A percentile compares a stretch with the other conserved stretches of the same genome.
Conservation (phyloP, 2,888 invertebrate species). For the Autographa pulchrina region DNA sequence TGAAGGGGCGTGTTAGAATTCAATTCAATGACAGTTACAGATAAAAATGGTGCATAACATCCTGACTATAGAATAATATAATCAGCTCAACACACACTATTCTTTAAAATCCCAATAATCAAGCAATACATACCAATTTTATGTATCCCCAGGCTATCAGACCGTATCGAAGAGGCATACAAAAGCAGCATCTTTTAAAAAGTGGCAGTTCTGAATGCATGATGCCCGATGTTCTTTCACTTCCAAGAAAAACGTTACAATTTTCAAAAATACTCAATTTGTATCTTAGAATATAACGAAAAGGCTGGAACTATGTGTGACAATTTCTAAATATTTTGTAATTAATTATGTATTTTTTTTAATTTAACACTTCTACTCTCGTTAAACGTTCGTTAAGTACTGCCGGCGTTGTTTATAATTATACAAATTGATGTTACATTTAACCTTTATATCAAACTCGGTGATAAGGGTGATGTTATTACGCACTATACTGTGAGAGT, state of each 20-base stretch:
- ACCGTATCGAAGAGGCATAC: conserved; percentile 50
- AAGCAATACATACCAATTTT: conserved; percentile 54
- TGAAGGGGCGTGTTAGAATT: not conserved
- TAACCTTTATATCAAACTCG: not conserved
- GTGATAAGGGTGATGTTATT: not conserved
- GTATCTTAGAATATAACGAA: not conserved
- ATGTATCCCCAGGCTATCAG: conserved; percentile 51
- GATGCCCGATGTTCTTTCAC: not conserved
- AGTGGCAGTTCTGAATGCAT: conserved; percentile 37
- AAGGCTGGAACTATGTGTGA: no score
- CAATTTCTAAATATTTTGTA: not conserved
- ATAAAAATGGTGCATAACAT: conserved; percentile 1
- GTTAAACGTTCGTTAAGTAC: not conserved
- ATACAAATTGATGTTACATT: not conserved
- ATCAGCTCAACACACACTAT: not conserved
- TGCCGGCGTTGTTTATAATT: not conserved
- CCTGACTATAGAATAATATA: not conserved
- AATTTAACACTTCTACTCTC: not conserved
- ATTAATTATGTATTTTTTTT: not conserved
- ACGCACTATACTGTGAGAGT: not conserved
- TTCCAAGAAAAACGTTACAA: not conserved
- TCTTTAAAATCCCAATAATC: not conserved
- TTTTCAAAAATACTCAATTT: not conserved
- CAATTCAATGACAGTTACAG: not conserved
- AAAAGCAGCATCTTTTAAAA: conserved; percentile 48